Conservation (phyloP, 2,888 invertebrate species). For the Ptilodon capucinus region DNA sequence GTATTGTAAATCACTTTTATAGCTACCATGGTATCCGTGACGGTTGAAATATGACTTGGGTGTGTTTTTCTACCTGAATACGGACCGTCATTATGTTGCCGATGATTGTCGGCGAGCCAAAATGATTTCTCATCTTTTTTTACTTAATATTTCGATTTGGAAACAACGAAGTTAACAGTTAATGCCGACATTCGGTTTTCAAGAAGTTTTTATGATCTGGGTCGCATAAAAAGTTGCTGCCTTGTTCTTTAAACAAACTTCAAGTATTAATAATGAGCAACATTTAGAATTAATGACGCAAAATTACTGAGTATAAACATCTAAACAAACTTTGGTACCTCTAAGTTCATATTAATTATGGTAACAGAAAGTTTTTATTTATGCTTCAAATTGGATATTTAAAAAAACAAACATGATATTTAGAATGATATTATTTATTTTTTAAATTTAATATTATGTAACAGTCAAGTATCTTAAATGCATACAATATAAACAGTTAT, state of each 20-base stretch:
- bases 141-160: conserved; percentile 57
- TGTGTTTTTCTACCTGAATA: conserved; percentile 77
- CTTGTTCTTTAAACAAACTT: conserved; percentile 57
- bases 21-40: conserved; percentile 70
- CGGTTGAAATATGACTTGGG: conserved; percentile 79
- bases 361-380: conserved; percentile 5
- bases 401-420: conserved; percentile 29
- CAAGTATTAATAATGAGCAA: conserved; percentile 40
- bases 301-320: conserved; percentile 22
- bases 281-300: conserved; percentile 33
- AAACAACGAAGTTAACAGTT: conserved; percentile 69
- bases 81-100: conserved; percentile 74
- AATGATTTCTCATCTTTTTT: conserved; percentile 66
- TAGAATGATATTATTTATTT: conserved; percentile 60
- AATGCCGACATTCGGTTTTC: conserved; percentile 49
- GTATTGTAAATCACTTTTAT: conserved; percentile 80
- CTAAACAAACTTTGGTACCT: conserved; percentile 34
- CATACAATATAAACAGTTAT: conserved; percentile 32
- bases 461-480: conserved; percentile 61
- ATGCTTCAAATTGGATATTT: conserved; percentile 2
- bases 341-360: conserved; percentile 10
- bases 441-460: conserved; percentile 62
- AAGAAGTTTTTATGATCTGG: conserved; percentile 53
- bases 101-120: conserved; percentile 77
- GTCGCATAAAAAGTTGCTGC: conserved; percentile 46